phyloP scores from a whole-genome alignment of 2,888 invertebrate species.

The Myathropa florea region DNA sequence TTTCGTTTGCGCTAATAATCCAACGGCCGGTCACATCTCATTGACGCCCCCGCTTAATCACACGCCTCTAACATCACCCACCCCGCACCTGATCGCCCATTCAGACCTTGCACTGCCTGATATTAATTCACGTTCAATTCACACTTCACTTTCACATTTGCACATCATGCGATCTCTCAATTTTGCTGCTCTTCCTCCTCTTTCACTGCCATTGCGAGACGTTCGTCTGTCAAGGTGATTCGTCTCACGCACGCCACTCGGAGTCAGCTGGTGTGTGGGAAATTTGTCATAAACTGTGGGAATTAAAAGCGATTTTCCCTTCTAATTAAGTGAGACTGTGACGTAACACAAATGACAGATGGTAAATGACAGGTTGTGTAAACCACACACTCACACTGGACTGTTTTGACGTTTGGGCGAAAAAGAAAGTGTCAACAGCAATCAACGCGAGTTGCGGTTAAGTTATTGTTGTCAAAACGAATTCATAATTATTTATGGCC shows the following conservation, averaged over 20 bases:
- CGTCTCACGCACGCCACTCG: not conserved
- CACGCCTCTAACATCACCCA: conserved; percentile 15
- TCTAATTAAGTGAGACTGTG: not conserved
- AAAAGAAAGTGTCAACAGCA: conserved; percentile 36
- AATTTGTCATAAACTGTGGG: not conserved
- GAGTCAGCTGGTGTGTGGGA: not conserved
- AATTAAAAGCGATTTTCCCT: not conserved
- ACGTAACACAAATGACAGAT: conserved; percentile 8
- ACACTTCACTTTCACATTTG: conserved; percentile 48
- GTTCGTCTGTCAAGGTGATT: not conserved
- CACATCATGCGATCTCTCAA: conserved; percentile 27
- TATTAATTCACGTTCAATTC: conserved; percentile 27
- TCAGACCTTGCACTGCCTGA: conserved; percentile 23
- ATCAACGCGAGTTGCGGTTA: not conserved
- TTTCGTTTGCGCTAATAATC: not conserved
- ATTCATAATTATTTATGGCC: conserved; percentile 31
- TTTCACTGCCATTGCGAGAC: conserved; percentile 3
- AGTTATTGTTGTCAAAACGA: conserved; percentile 3
- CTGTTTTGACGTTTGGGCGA: conserved; percentile 3
- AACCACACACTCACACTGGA: not conserved
- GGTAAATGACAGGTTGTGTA: conserved; percentile 15
- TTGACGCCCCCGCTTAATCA: conserved; percentile 17
- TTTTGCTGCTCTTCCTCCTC: not conserved
- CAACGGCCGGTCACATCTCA: conserved; percentile 24
- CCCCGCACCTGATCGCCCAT: not conserved